Percentiles rank a stretch among this genome's conserved stretches.
phyloP scores from a whole-genome alignment of 2,888 invertebrate genomes.

The Hypercompe scribonia region DNA sequence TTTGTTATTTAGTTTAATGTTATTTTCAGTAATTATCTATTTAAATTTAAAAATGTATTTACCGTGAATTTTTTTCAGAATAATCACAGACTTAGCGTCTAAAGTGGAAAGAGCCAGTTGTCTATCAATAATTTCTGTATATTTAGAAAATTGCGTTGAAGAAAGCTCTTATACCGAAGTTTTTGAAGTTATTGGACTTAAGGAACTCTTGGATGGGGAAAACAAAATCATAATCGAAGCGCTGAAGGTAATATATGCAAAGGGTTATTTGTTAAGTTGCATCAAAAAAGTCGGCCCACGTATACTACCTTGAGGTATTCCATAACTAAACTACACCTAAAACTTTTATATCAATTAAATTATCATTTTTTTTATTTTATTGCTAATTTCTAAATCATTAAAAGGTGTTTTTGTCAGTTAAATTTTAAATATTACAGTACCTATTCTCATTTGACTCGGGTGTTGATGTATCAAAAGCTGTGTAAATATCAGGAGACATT shows the following conservation, averaged over 20 bases:
- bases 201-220: slow-evolving; percentile 37
- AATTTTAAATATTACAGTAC: background rate
- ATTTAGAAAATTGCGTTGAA: slow-evolving; percentile 41
- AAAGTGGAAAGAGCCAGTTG: slow-evolving; percentile 62
- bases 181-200: slow-evolving; percentile 46
- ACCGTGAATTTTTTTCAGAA: slow-evolving; percentile 28
- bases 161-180: slow-evolving; percentile 42
- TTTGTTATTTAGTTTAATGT: too few species aligned
- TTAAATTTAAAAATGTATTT: background rate
- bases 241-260: slow-evolving; percentile 32
- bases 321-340: background rate
- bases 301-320: background rate
- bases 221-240: slow-evolving; percentile 28
- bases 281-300: background rate
- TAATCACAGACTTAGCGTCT: slow-evolving; percentile 48
- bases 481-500: background rate
- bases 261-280: background rate
- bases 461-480: background rate
- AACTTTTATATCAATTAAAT: background rate
- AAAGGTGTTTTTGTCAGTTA: background rate
- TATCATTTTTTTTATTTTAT: background rate
- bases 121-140: slow-evolving; percentile 60
- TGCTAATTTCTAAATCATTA: background rate
- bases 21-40: too few species aligned
- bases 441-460: background rate